Percentiles rank a stretch among this genome's conserved stretches.
phyloP scores from a whole-genome alignment of 2,888 invertebrate genomes.

The Odontocolon sp. region DNA sequence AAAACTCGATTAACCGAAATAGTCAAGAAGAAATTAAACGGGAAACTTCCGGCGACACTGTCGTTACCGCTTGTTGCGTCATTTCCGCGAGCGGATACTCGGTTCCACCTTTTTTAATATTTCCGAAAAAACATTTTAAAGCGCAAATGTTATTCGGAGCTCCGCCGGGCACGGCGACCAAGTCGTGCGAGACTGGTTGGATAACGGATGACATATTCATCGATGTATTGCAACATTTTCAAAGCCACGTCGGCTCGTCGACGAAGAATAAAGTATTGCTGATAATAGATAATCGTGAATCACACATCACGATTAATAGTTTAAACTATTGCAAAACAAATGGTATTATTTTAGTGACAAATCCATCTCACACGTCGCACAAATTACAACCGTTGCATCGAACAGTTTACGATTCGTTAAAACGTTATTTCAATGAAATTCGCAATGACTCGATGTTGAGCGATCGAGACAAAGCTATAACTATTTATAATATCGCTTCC shows the following conservation, averaged over 20 bases:
- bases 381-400: conserved; percentile 74
- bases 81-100: conserved; percentile 67
- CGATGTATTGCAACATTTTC: conserved; percentile 58
- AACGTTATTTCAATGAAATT: conserved; percentile 67
- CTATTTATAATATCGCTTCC: conserved; percentile 68
- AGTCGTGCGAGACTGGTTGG: conserved; percentile 65
- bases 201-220: conserved; percentile 58
- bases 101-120: conserved; percentile 71
- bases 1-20: background rate
- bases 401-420: conserved; percentile 72
- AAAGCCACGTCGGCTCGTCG: conserved; percentile 39
- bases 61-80: conserved; percentile 30
- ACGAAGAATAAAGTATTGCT: conserved; percentile 28
- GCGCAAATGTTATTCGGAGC: conserved; percentile 51
- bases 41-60: background rate
- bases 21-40: background rate
- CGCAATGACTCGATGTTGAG: conserved; percentile 70
- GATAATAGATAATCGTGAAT: conserved; percentile 48
- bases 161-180: conserved; percentile 59
- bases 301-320: conserved; percentile 49
- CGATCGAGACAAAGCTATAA: conserved; percentile 67
- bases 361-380: conserved; percentile 74
- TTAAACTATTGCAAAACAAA: conserved; percentile 71
- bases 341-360: conserved; percentile 71
- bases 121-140: conserved; percentile 65